Evolutionary conservation across 1,140 invertebrate species (phyloP).

Genomic region (Triops longicaudatus): DNA sequence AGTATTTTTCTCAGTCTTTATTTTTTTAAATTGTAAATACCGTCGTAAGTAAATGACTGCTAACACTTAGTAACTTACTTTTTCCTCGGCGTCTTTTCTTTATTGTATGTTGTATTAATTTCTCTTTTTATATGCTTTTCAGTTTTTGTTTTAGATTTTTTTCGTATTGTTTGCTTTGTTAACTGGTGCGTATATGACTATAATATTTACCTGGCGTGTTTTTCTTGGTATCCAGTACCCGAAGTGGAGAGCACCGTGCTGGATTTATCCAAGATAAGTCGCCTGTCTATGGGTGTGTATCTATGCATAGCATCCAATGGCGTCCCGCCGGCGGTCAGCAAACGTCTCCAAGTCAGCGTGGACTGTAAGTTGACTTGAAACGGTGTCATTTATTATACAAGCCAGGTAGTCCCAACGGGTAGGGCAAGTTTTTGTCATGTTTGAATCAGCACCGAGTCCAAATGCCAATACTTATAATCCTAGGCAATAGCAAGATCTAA

Average conservation of each 20-base stretch:
- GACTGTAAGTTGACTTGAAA: constrained; percentile 65
- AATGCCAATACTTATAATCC: background rate
- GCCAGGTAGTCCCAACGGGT: background rate
- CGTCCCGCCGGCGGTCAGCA: constrained; percentile 59
- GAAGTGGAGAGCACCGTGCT: constrained; percentile 76
- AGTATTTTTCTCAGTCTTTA: too few relatives aligned
- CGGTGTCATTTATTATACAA: background rate
- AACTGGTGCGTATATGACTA: too few relatives aligned
- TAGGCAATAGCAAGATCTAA: background rate
- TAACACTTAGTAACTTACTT: too few relatives aligned
- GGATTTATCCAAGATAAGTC: constrained; percentile 73
- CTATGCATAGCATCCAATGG: constrained; percentile 66
- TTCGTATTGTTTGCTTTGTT: too few relatives aligned
- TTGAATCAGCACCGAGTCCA: background rate
- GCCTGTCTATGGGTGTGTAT: constrained; percentile 83
- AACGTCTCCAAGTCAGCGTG: constrained; percentile 84
- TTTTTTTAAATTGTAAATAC: too few relatives aligned
- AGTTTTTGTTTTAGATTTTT: too few relatives aligned
- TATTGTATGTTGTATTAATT: too few relatives aligned
- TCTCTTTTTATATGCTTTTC: too few relatives aligned
- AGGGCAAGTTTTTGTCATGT: background rate
- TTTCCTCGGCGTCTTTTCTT: too few relatives aligned
- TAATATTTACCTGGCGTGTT: too few relatives aligned
- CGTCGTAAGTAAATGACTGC: too few relatives aligned
- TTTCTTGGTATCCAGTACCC: too few relatives aligned